A percentile compares a stretch with the other conserved stretches of the same genome.
phyloP scores from a whole-genome alignment of 1,140 invertebrate genomes.

The Leptinotarsa undecemlineata region DNA sequence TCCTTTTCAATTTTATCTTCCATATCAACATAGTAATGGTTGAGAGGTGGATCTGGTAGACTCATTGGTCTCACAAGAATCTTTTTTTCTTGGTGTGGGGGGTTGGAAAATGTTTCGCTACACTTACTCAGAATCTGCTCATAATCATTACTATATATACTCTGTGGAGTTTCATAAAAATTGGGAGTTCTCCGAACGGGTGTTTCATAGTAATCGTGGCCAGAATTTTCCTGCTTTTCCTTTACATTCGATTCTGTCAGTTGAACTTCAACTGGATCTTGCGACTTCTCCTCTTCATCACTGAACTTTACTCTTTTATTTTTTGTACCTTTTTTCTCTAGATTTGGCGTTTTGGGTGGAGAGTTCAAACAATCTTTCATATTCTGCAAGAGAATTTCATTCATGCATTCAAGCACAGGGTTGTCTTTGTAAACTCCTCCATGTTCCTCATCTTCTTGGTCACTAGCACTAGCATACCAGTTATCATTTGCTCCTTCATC shows the following conservation, averaged over 20 bases:
- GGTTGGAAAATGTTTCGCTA: constrained; percentile 48
- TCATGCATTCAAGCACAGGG: constrained; percentile 76
- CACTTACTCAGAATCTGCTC: constrained; percentile 64
- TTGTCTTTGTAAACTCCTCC: constrained; percentile 71
- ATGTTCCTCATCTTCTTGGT: constrained; percentile 68
- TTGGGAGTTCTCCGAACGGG: constrained; percentile 53
- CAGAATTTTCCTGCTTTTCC: constrained; percentile 30
- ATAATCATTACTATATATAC: constrained; percentile 67
- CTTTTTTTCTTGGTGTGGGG: not conserved
- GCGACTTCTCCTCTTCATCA: constrained; percentile 48
- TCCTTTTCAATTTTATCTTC: constrained; percentile 49
- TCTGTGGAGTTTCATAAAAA: constrained; percentile 63
- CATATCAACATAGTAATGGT: constrained; percentile 58
- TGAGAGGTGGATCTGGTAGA: not conserved
- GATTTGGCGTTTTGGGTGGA: constrained; percentile 53
- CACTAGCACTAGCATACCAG: constrained; percentile 71
- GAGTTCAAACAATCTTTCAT: constrained; percentile 52
- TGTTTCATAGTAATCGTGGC: constrained; percentile 53
- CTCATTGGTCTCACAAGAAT: not conserved
- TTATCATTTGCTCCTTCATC: constrained; percentile 63
- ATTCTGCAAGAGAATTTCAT: constrained; percentile 72
- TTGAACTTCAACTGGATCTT: constrained; percentile 24
- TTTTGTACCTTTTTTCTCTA: constrained; percentile 48
- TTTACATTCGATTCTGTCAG: constrained; percentile 40
- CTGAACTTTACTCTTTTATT: constrained; percentile 53